Percentiles rank a stretch among this genome's conserved stretches.
Conservation (phyloP, 1,140 invertebrate genomes). For the Drosophila neocordata region DNA sequence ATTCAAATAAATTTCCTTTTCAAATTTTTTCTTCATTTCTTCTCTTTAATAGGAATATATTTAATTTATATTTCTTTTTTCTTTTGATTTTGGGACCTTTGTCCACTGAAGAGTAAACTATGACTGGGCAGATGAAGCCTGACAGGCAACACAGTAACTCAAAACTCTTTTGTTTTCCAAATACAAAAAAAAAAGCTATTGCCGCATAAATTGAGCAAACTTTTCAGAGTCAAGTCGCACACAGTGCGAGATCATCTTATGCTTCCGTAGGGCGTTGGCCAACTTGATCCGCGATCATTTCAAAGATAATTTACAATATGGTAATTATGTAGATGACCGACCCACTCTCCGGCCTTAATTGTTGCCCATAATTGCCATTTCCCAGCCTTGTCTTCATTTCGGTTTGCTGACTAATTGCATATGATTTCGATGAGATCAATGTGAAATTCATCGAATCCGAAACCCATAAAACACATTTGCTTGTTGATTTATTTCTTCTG, state of each 20-base stretch:
- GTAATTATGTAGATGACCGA: constrained; percentile 61
- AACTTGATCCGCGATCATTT: constrained; percentile 33
- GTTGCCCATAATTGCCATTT: constrained; percentile 52
- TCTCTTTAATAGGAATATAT: constrained; percentile 2
- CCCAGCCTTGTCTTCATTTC: constrained; percentile 55
- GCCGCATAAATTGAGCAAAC: constrained; percentile 35
- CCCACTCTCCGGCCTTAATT: constrained; percentile 35
- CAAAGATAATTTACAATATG: constrained; percentile 57
- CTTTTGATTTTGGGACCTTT: constrained; percentile 31
- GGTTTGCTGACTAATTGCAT: constrained; percentile 40
- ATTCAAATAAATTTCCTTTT: constrained; percentile 75
- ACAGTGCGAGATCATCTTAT: constrained; percentile 37
- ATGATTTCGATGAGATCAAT: constrained; percentile 53
- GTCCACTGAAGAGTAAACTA: constrained; percentile 68
- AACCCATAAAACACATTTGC: constrained; percentile 17
- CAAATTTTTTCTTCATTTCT: constrained; percentile 40
- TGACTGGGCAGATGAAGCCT: constrained; percentile 62
- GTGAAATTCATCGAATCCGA: constrained; percentile 53
- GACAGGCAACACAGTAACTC: constrained; percentile 13
- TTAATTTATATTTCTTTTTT: background rate
- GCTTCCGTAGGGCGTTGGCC: constrained; percentile 68
- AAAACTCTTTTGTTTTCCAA: constrained; percentile 46
- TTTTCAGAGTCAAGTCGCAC: constrained; percentile 26
- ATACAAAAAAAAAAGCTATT: background rate
- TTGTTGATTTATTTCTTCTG: constrained; percentile 33